These are phyloP conservation scores for Nothoprocta pentlandii DNA, from an alignment of 2,113 vertebrate species.

Conservation along the genomic window DNA sequence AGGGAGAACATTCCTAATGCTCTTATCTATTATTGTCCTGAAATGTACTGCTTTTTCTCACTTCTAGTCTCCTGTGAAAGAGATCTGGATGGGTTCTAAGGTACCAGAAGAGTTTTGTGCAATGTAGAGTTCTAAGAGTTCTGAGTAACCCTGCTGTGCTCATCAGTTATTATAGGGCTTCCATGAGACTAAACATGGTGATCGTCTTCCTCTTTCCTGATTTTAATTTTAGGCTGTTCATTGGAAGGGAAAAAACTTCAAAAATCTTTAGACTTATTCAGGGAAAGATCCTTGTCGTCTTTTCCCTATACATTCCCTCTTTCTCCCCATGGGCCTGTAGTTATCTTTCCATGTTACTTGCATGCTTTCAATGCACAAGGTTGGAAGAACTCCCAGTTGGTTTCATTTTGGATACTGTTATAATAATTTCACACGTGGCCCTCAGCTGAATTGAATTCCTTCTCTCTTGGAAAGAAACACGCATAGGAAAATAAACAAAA, in stretches of 20 bases:
- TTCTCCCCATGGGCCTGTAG: not conserved
- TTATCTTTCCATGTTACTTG: not conserved
- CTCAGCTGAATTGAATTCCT: conserved; percentile 21
- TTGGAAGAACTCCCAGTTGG: conserved; percentile 15
- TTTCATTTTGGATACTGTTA: not conserved
- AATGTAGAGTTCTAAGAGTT: not conserved
- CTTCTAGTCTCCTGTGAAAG: not conserved
- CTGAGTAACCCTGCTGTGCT: not conserved
- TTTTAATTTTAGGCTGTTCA: not conserved
- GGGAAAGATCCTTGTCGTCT: not conserved
- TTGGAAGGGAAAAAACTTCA: not conserved
- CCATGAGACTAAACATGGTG: not conserved
- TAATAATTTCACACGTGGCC: conserved; percentile 46
- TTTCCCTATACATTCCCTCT: rapidly evolving
- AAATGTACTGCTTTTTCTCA: not conserved
- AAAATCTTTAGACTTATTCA: not conserved
- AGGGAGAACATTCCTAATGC: not conserved
- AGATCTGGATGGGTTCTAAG: not conserved
- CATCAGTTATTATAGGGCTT: not conserved
- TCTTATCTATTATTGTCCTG: not conserved
- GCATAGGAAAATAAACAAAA: conserved; percentile 60
- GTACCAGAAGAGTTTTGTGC: not conserved
- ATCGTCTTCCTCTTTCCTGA: not conserved
- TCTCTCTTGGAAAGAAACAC: conserved; percentile 44
- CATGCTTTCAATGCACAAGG: conserved; percentile 15